Percentiles rank a stretch among this genome's conserved stretches.
These are phyloP conservation scores for Thereuonema tuberculata DNA, from an alignment of 1,140 invertebrate genomes.

Conservation along the genomic window DNA sequence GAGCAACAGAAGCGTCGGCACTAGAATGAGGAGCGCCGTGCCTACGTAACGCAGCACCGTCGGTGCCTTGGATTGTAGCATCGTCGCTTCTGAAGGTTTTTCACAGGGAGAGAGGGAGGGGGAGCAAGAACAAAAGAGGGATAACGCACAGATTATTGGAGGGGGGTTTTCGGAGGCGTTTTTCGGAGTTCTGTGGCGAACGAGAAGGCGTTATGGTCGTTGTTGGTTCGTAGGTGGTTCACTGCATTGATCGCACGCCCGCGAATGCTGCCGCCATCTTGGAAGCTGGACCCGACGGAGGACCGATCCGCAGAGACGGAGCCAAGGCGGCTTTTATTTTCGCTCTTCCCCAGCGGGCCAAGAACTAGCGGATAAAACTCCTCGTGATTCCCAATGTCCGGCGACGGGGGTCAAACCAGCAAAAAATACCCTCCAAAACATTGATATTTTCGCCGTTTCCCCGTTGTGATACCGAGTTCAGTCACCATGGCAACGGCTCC, in stretches of 20 bases:
- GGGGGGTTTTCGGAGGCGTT: neutral
- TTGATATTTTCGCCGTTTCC: too few relatives aligned
- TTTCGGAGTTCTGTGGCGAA: neutral
- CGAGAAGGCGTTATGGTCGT: neutral
- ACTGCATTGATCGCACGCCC: neutral
- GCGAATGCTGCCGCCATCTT: neutral
- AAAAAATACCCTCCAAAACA: too few relatives aligned
- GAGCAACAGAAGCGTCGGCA: neutral
- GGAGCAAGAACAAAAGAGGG: neutral
- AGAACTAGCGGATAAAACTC: neutral
- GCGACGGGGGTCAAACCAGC: too few relatives aligned
- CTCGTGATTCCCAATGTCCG: too few relatives aligned
- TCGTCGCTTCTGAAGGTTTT: neutral
- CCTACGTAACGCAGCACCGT: neutral
- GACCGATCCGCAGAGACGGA: neutral
- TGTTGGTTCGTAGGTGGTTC: neutral
- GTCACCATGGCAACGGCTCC: neutral
- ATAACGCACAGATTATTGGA: neutral
- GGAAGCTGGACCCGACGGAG: neutral
- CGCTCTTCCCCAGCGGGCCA: neutral
- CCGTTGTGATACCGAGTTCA: neutral
- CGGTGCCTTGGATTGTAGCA: neutral
- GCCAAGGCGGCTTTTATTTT: neutral
- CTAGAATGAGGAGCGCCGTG: neutral
- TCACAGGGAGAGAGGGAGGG: neutral